These are phyloP conservation scores for Oreochromis aureus DNA, from an alignment of 2,113 vertebrate genomes.

Conservation along the genomic window DNA sequence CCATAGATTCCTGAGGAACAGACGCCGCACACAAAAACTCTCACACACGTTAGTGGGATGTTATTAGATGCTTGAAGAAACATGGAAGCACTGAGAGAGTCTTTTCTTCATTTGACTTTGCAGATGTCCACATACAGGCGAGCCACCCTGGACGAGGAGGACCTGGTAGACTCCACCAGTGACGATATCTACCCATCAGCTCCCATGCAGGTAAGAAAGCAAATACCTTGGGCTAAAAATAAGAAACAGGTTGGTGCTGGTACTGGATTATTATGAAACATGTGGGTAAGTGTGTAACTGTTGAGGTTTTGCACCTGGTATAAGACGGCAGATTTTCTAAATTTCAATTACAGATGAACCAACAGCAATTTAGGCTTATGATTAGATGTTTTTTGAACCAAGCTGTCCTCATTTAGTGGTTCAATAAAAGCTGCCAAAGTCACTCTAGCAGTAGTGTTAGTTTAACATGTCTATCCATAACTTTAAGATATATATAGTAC, in stretches of 20 bases:
- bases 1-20: constrained; percentile 6
- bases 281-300: neutral
- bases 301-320: neutral
- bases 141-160: constrained; percentile 90
- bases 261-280: neutral
- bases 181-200: constrained; percentile 84
- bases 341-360: neutral
- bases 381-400: neutral
- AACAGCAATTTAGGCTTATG: too few species aligned
- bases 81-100: constrained; percentile 77
- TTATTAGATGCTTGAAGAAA: neutral
- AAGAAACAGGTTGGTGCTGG: neutral
- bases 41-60: neutral
- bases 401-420: neutral
- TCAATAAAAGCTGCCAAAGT: neutral
- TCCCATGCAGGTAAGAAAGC: constrained; percentile 78
- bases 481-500: neutral
- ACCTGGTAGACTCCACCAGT: constrained; percentile 81
- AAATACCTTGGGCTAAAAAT: neutral
- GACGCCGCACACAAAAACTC: neutral
- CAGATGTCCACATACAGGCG: constrained; percentile 96
- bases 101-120: constrained; percentile 77
- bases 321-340: neutral
- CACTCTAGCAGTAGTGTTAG: neutral
- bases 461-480: neutral